phyloP scores from a whole-genome alignment of 1,140 invertebrate genomes.

The Amphibalanus amphitrite region DNA sequence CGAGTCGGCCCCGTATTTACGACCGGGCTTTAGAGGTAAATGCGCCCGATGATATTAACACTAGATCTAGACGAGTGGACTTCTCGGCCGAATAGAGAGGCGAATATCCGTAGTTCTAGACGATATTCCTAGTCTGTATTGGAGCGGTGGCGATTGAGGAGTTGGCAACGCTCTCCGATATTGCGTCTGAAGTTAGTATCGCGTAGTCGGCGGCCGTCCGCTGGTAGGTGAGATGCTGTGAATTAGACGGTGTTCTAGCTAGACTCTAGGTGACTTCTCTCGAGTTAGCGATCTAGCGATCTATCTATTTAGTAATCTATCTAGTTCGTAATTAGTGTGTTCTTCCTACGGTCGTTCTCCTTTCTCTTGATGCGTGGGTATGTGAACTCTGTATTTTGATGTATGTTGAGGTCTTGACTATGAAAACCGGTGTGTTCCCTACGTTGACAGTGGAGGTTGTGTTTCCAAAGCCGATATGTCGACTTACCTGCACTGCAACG shows the following conservation, averaged over 20 bases:
- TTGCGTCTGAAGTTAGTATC: background rate
- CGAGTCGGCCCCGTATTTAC: background rate
- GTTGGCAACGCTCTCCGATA: background rate
- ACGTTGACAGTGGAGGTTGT: no score
- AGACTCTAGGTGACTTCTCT: background rate
- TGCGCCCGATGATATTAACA: background rate
- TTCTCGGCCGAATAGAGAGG: background rate
- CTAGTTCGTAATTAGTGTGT: no score
- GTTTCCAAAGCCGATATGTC: no score
- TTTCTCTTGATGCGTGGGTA: no score
- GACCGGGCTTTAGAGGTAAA: background rate
- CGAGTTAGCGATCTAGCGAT: no score
- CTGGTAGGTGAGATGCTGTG: background rate
- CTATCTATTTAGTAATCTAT: no score
- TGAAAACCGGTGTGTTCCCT: no score
- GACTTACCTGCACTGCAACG: no score
- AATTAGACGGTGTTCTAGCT: background rate
- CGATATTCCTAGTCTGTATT: background rate
- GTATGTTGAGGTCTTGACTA: no score
- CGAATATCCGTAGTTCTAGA: background rate
- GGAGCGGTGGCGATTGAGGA: background rate
- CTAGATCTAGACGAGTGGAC: background rate
- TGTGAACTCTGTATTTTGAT: no score
- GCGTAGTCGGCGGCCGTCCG: background rate
- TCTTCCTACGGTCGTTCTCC: no score